A percentile compares a stretch with the other conserved stretches of the same genome.
phyloP scores from a whole-genome alignment of 2,888 invertebrate species.

The Chrysolina haemoptera region DNA sequence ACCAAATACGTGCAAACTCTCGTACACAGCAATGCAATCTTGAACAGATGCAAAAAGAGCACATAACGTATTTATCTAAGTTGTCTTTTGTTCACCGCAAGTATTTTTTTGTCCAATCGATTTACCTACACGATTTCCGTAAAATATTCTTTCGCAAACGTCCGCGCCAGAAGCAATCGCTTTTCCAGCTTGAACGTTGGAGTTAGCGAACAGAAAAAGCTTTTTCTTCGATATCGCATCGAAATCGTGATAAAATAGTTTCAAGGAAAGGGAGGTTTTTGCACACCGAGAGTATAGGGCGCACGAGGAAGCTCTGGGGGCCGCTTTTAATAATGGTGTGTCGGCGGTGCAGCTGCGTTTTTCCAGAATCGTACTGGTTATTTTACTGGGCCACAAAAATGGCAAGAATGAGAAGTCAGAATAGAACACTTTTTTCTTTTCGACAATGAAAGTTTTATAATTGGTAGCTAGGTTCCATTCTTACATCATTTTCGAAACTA shows the following conservation, averaged over 20 bases:
- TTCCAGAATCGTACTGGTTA: conserved; percentile 1
- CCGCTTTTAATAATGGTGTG: conserved; percentile 28
- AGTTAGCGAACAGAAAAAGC: conserved; percentile 21
- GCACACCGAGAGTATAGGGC: conserved; percentile 3
- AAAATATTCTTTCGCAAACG: conserved; percentile 21
- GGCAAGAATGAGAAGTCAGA: neutral
- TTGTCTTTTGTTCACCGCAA: neutral
- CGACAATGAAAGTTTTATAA: too few relatives aligned
- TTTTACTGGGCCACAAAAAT: neutral
- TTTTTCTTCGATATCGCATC: conserved; percentile 23
- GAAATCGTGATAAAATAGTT: conserved; percentile 27
- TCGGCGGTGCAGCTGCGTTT: conserved; percentile 26
- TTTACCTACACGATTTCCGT: conserved; percentile 21
- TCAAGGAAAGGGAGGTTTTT: conserved; percentile 21
- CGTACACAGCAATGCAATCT: neutral
- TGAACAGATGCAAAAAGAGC: neutral
- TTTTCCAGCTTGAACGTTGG: conserved; percentile 19
- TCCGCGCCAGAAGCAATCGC: conserved; percentile 28
- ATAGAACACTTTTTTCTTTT: too few relatives aligned
- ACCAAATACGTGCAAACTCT: neutral
- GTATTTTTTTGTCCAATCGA: neutral
- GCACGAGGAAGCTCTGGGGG: conserved; percentile 18
- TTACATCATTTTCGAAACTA: too few relatives aligned
- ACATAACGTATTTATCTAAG: too few relatives aligned
- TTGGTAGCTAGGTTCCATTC: too few relatives aligned